A percentile compares a stretch with the other conserved stretches of the same genome.
These are phyloP conservation scores for Ciconia nigra DNA, from an alignment of 2,797 vertebrate genomes.

Conservation along the genomic window DNA sequence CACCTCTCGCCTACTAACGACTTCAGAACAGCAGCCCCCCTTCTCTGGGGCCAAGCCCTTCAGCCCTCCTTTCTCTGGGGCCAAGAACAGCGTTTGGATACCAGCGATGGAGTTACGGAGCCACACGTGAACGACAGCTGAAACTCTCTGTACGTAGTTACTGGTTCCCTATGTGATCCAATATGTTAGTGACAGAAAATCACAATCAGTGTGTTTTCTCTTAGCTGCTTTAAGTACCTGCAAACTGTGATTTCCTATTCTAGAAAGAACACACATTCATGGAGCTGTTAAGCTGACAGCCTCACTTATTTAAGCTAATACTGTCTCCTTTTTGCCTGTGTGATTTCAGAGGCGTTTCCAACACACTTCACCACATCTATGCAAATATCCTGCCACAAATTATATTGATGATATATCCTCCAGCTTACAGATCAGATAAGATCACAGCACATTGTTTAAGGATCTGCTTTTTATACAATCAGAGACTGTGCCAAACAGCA, in stretches of 20 bases:
- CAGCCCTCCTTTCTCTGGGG: background rate
- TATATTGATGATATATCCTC: background rate
- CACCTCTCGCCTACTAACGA: background rate
- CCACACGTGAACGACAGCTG: background rate
- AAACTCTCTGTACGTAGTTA: background rate
- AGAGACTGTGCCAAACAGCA: background rate
- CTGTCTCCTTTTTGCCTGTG: background rate
- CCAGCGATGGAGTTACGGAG: background rate
- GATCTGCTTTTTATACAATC: background rate
- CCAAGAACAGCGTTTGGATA: background rate
- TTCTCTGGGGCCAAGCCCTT: background rate
- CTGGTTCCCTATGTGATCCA: background rate
- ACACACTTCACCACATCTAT: background rate
- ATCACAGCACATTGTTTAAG: background rate
- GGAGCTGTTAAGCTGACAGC: background rate
- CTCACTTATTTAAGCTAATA: background rate
- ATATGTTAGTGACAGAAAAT: background rate
- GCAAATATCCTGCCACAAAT: slow-evolving; percentile 19
- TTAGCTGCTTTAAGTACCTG: background rate
- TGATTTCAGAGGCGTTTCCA: background rate
- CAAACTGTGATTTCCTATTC: background rate
- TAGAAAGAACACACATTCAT: background rate
- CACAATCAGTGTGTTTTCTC: background rate
- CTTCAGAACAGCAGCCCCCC: background rate
- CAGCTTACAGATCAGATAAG: slow-evolving; percentile 11